Conservation (phyloP, 2,888 invertebrate genomes). For the Nemapogon koenigi region DNA sequence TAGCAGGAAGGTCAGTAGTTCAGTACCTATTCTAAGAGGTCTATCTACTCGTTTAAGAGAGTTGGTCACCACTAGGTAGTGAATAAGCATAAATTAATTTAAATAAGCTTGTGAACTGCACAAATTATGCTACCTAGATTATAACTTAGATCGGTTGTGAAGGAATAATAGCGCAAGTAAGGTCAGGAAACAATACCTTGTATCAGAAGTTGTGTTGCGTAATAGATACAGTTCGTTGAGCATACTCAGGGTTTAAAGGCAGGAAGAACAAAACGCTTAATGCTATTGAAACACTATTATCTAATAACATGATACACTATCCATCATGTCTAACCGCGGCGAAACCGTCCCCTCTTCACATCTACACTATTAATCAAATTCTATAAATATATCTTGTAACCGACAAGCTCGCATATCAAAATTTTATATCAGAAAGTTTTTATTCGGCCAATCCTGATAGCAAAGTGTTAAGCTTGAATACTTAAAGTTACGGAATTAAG, state of each 20-base stretch:
- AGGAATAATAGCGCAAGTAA: no score
- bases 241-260: conserved; percentile 31
- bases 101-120: no score
- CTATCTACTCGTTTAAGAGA: no score
- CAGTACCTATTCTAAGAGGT: no score
- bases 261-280: conserved; percentile 55
- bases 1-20: no score
- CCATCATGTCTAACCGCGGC: conserved; percentile 33
- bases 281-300: conserved; percentile 61
- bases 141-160: no score
- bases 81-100: no score
- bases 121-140: no score
- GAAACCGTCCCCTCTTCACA: conserved; percentile 43
- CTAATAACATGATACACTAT: conserved; percentile 52
- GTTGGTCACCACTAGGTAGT: no score
- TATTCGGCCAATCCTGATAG: conserved; percentile 7
- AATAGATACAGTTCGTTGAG: no score
- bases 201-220: no score
- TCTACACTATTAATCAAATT: conserved; percentile 59
- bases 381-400: conserved; percentile 39
- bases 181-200: no score
- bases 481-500: conserved; percentile 1
- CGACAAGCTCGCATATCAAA: conserved; percentile 49
- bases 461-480: conserved; percentile 3
- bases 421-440: conserved; percentile 24